A percentile compares a stretch with the other conserved stretches of the same genome.
phyloP scores from a whole-genome alignment of 2,113 vertebrate species.

The Himantopus leucocephalus region DNA sequence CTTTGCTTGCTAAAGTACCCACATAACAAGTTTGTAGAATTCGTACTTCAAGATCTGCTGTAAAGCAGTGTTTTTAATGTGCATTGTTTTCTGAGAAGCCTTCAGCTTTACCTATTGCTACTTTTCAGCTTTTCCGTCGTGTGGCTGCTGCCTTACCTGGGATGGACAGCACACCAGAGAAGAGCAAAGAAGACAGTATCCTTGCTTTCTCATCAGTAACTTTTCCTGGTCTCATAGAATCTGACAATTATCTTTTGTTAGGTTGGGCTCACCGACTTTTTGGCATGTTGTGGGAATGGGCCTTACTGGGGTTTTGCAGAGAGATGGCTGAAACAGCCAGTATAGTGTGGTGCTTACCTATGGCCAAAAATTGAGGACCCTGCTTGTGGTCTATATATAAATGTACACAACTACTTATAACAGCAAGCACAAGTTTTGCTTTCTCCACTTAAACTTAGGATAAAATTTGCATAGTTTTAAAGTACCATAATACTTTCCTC shows the following conservation, averaged over 20 bases:
- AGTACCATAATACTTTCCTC: not conserved
- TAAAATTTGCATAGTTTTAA: not conserved
- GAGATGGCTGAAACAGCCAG: not conserved
- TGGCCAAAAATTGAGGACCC: not conserved
- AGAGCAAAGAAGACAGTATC: conserved; percentile 92
- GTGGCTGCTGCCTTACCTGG: conserved; percentile 86
- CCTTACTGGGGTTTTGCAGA: not conserved
- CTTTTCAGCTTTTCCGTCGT: conserved; percentile 83
- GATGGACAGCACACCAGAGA: conserved; percentile 87
- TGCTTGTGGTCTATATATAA: not conserved
- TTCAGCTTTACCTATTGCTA: not conserved
- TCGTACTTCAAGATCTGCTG: not conserved
- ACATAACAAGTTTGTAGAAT: rapidly evolving
- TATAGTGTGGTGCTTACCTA: not conserved
- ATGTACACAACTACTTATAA: not conserved
- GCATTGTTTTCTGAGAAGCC: not conserved
- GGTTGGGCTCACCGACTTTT: not conserved
- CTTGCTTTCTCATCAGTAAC: conserved; percentile 40
- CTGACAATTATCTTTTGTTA: rapidly evolving
- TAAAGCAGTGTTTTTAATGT: rapidly evolving
- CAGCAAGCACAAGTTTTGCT: not conserved
- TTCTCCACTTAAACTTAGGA: not conserved
- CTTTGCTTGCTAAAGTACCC: not conserved
- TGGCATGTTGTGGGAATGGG: not conserved
- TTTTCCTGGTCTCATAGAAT: not conserved